phyloP scores from a whole-genome alignment of 2,888 invertebrate genomes.

The Watsonalla cultraria region DNA sequence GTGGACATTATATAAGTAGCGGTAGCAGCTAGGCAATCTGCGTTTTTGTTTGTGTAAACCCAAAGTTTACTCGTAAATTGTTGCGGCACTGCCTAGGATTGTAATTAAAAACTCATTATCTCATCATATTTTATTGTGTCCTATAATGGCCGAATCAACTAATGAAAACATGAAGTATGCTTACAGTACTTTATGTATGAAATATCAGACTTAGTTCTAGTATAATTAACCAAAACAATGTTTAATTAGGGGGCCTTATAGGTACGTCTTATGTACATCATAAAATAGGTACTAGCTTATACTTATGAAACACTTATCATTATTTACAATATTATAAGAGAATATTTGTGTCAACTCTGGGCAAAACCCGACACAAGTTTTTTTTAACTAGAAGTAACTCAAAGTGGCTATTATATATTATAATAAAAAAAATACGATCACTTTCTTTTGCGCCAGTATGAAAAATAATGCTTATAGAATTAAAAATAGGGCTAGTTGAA shows the following conservation, averaged over 20 bases:
- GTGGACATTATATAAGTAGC: no score
- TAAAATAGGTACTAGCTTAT: slow-evolving; percentile 1
- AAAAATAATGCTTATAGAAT: no score
- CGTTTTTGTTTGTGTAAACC: no score
- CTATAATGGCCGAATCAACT: slow-evolving; percentile 31
- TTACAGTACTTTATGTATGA: slow-evolving; percentile 5
- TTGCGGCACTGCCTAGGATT: no score
- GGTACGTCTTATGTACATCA: slow-evolving; percentile 1
- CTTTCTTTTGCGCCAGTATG: no score
- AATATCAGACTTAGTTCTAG: neutral
- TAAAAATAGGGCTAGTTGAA: no score
- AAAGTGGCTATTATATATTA: no score
- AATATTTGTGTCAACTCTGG: slow-evolving; percentile 4
- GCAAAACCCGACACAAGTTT: neutral
- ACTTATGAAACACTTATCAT: neutral
- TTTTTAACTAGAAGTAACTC: neutral
- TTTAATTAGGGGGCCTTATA: neutral
- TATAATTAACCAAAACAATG: neutral
- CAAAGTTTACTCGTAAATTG: no score
- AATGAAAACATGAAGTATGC: slow-evolving; percentile 12
- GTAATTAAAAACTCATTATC: neutral
- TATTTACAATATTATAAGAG: neutral
- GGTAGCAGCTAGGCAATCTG: no score
- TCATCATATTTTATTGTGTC: slow-evolving; percentile 19
- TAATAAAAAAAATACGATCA: no score